These are phyloP conservation scores for Drosophila gaucha DNA, from an alignment of 2,888 invertebrate genomes.

Conservation along the genomic window DNA sequence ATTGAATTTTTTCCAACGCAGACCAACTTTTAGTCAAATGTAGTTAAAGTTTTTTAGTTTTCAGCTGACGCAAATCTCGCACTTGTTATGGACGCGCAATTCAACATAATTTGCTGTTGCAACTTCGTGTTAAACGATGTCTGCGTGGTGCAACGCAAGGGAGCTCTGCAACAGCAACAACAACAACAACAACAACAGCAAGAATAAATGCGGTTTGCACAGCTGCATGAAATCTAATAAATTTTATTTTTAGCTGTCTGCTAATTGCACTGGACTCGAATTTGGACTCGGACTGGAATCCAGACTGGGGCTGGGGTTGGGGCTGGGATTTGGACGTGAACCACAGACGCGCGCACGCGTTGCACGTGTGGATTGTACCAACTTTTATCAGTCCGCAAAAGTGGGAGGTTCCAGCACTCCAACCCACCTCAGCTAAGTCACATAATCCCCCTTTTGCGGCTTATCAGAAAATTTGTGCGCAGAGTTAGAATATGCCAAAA, in stretches of 20 bases:
- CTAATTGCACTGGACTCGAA: slow-evolving; percentile 63
- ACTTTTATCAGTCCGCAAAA: slow-evolving; percentile 59
- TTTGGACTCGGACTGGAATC: not conserved
- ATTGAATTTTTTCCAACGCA: slow-evolving; percentile 4
- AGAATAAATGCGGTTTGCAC: slow-evolving; percentile 31
- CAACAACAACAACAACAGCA: slow-evolving; percentile 17
- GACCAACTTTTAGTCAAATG: not conserved
- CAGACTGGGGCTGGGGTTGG: not conserved
- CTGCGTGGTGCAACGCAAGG: slow-evolving; percentile 29
- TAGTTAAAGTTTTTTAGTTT: not conserved
- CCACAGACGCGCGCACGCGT: slow-evolving; percentile 29
- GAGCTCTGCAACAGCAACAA: slow-evolving; percentile 21
- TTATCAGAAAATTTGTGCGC: slow-evolving; percentile 48
- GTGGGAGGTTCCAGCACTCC: not conserved
- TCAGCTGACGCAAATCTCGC: slow-evolving; percentile 18
- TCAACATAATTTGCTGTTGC: slow-evolving; percentile 20
- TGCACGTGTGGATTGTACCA: slow-evolving; percentile 45
- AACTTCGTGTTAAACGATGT: slow-evolving; percentile 26
- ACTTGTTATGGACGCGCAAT: slow-evolving; percentile 25
- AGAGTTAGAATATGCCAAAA: slow-evolving; percentile 16
- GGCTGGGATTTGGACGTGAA: slow-evolving; percentile 8
- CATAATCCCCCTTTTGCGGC: slow-evolving; percentile 61
- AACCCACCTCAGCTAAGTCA: slow-evolving; percentile 1
- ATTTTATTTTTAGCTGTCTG: slow-evolving; percentile 75
- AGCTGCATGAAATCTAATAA: slow-evolving; percentile 67